Evolutionary conservation across 2,797 vertebrate genomes (phyloP).

Genomic region (Gymnothorax reevesii): DNA sequence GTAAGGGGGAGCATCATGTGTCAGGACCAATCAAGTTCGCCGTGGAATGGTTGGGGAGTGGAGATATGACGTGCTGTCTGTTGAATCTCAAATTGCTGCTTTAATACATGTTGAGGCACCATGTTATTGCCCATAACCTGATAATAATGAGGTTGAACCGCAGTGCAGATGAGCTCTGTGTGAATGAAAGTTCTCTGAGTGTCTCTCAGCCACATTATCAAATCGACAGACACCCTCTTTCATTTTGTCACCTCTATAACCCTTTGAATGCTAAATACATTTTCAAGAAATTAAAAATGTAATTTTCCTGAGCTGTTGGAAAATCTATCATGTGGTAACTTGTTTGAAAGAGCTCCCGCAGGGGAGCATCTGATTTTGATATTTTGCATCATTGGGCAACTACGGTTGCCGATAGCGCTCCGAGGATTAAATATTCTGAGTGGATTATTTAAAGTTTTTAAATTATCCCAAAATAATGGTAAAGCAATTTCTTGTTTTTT

Average conservation of each 20-base stretch:
- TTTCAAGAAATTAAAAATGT: no score
- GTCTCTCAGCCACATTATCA: slow-evolving; percentile 45
- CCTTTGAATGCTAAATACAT: no score
- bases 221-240: slow-evolving; percentile 25
- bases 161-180: slow-evolving; percentile 41
- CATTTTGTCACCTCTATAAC: neutral
- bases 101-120: slow-evolving; percentile 19
- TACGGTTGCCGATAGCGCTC: no score
- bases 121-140: slow-evolving; percentile 46
- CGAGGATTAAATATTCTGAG: slow-evolving; percentile 42
- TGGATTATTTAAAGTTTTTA: neutral
- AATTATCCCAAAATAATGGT: slow-evolving; percentile 9
- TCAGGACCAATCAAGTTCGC: neutral
- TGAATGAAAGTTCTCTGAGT: slow-evolving; percentile 43
- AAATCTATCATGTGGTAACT: no score
- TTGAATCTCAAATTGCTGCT: slow-evolving; percentile 57
- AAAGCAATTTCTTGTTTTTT: no score
- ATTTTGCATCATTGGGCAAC: no score
- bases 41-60: neutral
- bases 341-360: no score
- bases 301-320: no score
- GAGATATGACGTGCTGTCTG: slow-evolving; percentile 27
- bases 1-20: neutral
- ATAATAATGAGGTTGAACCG: slow-evolving; percentile 52
- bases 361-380: no score